Evolutionary conservation across 2,797 vertebrate species (phyloP).

Genomic region (Sternotherus odoratus): DNA sequence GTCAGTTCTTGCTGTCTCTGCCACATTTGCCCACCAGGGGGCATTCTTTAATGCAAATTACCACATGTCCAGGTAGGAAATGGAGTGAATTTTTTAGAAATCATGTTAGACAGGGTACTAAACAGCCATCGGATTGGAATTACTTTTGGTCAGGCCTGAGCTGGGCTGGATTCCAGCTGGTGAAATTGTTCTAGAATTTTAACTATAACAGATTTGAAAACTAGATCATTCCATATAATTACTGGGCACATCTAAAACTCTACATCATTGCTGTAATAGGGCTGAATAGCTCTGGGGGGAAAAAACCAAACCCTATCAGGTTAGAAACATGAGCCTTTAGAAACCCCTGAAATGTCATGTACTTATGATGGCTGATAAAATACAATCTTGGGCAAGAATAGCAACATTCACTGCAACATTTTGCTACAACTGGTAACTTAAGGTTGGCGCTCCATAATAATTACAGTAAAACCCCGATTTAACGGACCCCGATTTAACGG

Average conservation of each 20-base stretch:
- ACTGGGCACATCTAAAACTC: rapidly evolving
- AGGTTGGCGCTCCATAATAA: neutral
- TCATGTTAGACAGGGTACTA: rapidly evolving
- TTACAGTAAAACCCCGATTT: too few relatives aligned
- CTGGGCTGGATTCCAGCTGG: neutral
- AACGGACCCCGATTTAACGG: too few relatives aligned
- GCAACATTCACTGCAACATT: neutral
- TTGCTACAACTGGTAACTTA: neutral
- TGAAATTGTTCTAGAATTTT: neutral
- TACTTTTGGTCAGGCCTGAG: rapidly evolving
- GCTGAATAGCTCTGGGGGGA: neutral
- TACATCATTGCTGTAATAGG: rapidly evolving
- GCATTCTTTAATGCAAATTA: neutral
- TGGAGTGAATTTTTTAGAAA: neutral
- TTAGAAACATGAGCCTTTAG: neutral
- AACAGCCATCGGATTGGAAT: neutral
- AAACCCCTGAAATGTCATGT: neutral
- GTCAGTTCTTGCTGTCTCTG: neutral
- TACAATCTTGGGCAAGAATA: neutral
- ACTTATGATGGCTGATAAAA: neutral
- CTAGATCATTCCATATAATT: neutral
- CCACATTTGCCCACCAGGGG: conserved; percentile 29
- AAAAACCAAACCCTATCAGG: neutral
- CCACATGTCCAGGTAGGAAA: rapidly evolving
- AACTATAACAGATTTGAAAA: neutral